Evolutionary conservation across 2,888 invertebrate species (phyloP).

Genomic region (Drosophila infuscata): DNA sequence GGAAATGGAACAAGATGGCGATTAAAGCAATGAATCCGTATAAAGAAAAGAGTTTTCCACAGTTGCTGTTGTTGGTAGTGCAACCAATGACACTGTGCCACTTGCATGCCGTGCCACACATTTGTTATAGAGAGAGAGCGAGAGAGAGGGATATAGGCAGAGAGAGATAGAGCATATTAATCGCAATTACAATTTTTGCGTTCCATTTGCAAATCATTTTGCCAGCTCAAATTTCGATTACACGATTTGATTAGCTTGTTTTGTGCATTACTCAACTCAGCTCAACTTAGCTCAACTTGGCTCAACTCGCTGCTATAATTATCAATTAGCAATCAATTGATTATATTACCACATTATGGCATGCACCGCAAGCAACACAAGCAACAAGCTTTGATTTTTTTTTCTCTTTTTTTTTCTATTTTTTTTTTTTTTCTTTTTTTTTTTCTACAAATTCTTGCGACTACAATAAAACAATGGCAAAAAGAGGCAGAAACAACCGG

Average conservation of each 20-base stretch:
- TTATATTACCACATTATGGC: slow-evolving; percentile 67
- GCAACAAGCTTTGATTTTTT: slow-evolving; percentile 28
- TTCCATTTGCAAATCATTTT: slow-evolving; percentile 28
- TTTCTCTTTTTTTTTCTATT: background rate
- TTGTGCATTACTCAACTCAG: slow-evolving; percentile 46
- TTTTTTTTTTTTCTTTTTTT: slow-evolving; percentile 14
- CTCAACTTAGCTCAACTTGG: too few species aligned
- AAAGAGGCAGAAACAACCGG: slow-evolving; percentile 17
- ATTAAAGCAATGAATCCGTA: too few species aligned
- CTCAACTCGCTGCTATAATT: slow-evolving; percentile 71
- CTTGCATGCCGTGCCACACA: background rate
- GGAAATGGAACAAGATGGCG: background rate
- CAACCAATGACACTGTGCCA: slow-evolving; percentile 4
- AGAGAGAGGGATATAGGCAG: background rate
- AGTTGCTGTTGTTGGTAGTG: background rate
- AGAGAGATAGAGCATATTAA: slow-evolving; percentile 2
- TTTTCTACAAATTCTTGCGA: slow-evolving; percentile 38
- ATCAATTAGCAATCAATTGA: slow-evolving; percentile 83
- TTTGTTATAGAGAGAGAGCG: background rate
- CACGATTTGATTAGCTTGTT: slow-evolving; percentile 53
- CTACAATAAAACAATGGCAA: slow-evolving; percentile 66
- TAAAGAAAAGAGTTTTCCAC: background rate
- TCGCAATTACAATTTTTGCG: slow-evolving; percentile 6
- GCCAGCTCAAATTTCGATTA: slow-evolving; percentile 42
- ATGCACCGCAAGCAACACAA: slow-evolving; percentile 41